Percentiles rank a stretch among this genome's conserved stretches.
Evolutionary conservation across 2,888 invertebrate genomes (phyloP).

Genomic region (Oxytorus armatus): DNA sequence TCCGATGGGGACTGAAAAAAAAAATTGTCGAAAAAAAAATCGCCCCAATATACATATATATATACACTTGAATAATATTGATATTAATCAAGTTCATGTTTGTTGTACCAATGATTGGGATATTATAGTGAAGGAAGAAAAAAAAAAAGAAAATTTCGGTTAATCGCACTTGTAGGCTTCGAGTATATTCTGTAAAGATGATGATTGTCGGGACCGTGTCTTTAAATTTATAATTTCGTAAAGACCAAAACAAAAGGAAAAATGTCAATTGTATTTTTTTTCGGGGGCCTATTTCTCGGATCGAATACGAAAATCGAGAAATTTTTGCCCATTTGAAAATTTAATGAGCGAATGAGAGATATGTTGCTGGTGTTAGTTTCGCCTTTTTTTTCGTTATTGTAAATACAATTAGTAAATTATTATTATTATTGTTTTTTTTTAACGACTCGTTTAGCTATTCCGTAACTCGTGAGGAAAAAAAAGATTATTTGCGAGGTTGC

Average conservation of each 20-base stretch:
- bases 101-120: no score
- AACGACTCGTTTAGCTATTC: conserved; percentile 30
- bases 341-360: conserved; percentile 2
- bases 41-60: no score
- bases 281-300: no score
- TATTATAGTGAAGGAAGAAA: no score
- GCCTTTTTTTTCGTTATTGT: conserved; percentile 36
- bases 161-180: no score
- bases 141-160: no score
- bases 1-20: no score
- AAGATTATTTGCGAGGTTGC: background rate
- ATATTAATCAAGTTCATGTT: no score
- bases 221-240: background rate
- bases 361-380: conserved; percentile 17
- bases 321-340: conserved; percentile 3
- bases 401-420: conserved; percentile 52
- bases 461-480: background rate
- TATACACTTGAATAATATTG: no score
- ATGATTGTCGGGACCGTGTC: background rate
- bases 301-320: background rate
- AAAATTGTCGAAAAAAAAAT: no score
- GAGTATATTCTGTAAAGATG: background rate
- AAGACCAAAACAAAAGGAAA: background rate
- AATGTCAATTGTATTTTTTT: background rate
- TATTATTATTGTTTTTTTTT: no score